phyloP scores from a whole-genome alignment of 1,140 invertebrate species.

The Sarcophaga peregrina region DNA sequence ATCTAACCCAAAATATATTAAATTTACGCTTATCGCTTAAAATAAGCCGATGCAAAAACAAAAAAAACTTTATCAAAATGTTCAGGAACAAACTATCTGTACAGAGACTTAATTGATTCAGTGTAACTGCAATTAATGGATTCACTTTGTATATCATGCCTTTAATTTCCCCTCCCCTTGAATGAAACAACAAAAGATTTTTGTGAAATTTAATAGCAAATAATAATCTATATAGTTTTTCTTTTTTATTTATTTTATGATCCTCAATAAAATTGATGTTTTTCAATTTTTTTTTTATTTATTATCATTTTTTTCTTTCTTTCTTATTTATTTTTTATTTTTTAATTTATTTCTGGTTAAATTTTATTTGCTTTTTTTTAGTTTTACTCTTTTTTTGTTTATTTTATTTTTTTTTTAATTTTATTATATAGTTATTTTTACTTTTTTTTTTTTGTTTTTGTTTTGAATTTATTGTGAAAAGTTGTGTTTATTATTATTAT shows the following conservation, averaged over 20 bases:
- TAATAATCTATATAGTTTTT: conserved; percentile 65
- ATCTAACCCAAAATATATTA: too few relatives aligned
- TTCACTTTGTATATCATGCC: too few relatives aligned
- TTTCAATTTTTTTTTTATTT: conserved; percentile 59
- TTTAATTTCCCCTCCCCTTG: not conserved
- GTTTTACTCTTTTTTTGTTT: conserved; percentile 51
- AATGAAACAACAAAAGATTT: conserved; percentile 44
- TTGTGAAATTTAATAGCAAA: conserved; percentile 58
- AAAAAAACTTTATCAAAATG: too few relatives aligned
- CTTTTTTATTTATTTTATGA: conserved; percentile 55
- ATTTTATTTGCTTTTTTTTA: conserved; percentile 57
- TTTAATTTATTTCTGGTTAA: conserved; percentile 50
- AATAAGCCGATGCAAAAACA: too few relatives aligned
- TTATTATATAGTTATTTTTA: conserved; percentile 43
- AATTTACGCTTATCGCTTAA: too few relatives aligned
- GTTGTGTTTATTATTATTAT: not conserved
- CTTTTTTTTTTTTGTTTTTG: conserved; percentile 11
- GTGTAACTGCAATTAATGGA: too few relatives aligned
- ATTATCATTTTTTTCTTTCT: conserved; percentile 55
- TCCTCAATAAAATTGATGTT: conserved; percentile 19
- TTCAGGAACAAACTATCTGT: too few relatives aligned
- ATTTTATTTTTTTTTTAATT: conserved; percentile 61
- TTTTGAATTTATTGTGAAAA: not conserved
- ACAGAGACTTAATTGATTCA: too few relatives aligned
- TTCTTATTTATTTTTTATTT: conserved; percentile 14